Evolutionary conservation across 2,113 vertebrate species (phyloP), one percentile per base, ranked within the genome.

Genomic region (Mirounga angustirostris): DNA sequence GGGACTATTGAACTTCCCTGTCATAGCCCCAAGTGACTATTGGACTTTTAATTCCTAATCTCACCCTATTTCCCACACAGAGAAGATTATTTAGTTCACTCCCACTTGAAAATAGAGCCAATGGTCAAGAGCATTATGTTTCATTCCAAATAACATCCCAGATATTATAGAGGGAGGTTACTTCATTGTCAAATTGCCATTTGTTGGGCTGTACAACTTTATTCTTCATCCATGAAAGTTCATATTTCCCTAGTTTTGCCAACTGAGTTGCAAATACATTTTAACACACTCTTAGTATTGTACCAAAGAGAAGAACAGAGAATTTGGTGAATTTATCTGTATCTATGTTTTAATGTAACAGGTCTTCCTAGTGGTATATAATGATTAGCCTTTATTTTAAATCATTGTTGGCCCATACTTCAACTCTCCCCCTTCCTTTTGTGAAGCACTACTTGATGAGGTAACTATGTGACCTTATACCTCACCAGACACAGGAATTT

Each of bases 391-490:
- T 92, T 81, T 63, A 50, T 40, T 96, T 94, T 76, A 97, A 81
- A 65, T 98, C 96, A 94, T 30, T 85, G 52, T 93, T 96, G 81
- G 94, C 93, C 67, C n/a, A 15, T 56, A 21, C 0, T 28, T 16
- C 56, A 90, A 46, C 2, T 65, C 59, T 10, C 54, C 74, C 50
- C 46, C 14, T 36, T 78, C 10, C 15, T 58, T 92, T 90, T 92
- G 67, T 91, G 69, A 96, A 83, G 79, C 52, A 65, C 61, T 76
- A 74, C 4, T 80, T 92, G 88, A 90, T 95, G 94, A 96, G 90
- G 56, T 84, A 95, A 94, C 63, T 46, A 12, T 52, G 85, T 40
- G 94, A 94, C 43, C 54, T 73, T 78, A 73, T 92, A n/a, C 73
- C 43, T 95, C 93, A 67, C n/a, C 61, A 52, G 65, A 93, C 24